Evolutionary conservation across 2,797 vertebrate species (phyloP).

Genomic region (Muraenolepis orangiensis): DNA sequence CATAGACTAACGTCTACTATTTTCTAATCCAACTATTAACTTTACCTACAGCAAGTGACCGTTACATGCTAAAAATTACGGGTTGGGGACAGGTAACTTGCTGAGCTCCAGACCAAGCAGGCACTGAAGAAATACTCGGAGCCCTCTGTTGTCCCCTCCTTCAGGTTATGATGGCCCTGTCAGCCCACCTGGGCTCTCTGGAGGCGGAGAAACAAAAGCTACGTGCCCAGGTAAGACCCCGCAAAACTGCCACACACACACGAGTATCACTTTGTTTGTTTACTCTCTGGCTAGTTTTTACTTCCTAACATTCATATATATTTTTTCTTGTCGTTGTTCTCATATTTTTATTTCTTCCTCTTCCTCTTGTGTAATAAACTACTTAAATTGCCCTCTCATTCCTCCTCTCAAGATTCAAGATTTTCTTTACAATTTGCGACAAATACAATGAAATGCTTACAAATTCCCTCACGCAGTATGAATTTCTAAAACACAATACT

Average conservation of each 20-base stretch:
- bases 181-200: conserved; percentile 72
- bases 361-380: not conserved
- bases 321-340: not conserved
- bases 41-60: not conserved
- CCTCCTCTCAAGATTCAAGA: no score
- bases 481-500: no score
- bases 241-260: not conserved
- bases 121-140: no score
- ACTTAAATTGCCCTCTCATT: not conserved
- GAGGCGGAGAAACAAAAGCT: conserved; percentile 81
- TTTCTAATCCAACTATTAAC: not conserved
- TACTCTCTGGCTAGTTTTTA: no score
- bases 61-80: no score
- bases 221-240: conserved; percentile 67
- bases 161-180: conserved; percentile 78
- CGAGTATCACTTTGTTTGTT: no score
- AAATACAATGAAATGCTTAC: no score
- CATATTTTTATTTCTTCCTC: not conserved
- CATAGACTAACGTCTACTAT: not conserved
- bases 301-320: no score
- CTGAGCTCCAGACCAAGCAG: no score
- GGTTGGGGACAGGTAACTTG: not conserved
- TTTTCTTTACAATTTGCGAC: no score
- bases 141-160: no score
- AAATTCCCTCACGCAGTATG: no score